These are phyloP conservation scores for Brachionus calyciflorus DNA, from an alignment of 1,140 invertebrate species.

Conservation along the genomic window DNA sequence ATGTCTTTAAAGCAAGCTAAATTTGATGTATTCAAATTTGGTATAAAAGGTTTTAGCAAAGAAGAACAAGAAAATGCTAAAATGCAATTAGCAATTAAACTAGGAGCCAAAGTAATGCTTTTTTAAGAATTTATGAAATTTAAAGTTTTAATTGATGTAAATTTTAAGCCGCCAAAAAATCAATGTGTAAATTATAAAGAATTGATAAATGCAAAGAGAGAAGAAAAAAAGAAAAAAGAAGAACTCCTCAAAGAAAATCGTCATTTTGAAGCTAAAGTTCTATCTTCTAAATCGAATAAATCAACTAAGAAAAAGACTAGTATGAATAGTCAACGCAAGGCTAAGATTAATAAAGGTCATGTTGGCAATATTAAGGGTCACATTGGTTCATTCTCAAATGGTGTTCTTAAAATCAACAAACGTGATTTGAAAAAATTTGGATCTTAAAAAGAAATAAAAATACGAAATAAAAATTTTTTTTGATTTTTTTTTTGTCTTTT, in stretches of 20 bases:
- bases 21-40: slow-evolving; percentile 45
- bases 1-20: slow-evolving; percentile 31
- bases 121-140: no score
- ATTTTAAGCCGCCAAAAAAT: slow-evolving; percentile 16
- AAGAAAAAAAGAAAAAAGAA: not conserved
- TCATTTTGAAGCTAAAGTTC: not conserved
- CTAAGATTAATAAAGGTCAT: slow-evolving; percentile 21
- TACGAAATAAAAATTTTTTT: no score
- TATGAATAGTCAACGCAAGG: slow-evolving; percentile 1
- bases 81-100: slow-evolving; percentile 21
- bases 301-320: not conserved
- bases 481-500: no score
- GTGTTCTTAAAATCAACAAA: slow-evolving; percentile 33
- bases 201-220: not conserved
- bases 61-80: slow-evolving; percentile 32
- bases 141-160: not conserved
- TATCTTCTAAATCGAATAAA: not conserved
- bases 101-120: slow-evolving; percentile 32
- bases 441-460: no score
- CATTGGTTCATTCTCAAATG: slow-evolving; percentile 43
- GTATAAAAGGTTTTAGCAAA: slow-evolving; percentile 43
- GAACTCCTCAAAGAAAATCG: not conserved
- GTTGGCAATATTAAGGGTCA: slow-evolving; percentile 43
- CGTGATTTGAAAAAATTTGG: slow-evolving; percentile 12
- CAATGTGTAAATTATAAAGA: slow-evolving; percentile 28